Evolutionary conservation across 2,797 vertebrate genomes (phyloP), one percentile per base, ranked within the genome.

Genomic region (Synanceia verrucosa): DNA sequence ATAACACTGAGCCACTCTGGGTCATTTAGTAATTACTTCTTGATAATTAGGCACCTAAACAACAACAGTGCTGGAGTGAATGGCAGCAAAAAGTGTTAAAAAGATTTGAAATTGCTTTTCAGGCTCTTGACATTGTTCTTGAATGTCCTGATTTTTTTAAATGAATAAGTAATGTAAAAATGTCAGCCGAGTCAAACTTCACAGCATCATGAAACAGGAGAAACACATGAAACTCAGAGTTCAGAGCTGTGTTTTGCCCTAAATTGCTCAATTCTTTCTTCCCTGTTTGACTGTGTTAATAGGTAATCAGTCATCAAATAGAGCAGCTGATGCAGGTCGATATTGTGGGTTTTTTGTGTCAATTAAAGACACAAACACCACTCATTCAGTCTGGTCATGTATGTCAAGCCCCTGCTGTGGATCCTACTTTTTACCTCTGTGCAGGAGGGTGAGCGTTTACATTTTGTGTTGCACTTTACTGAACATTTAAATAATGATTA

Each of bases 291-390:
- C 58, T 79, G 55, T 73, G 90, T 94, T 93, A 93, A 90, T 93
- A 70, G 82, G 70, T 94, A 93, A 90, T 88, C 90, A 58, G 81
- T 90, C 44, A 50, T 88, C 91, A 94, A 93, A 94, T 90, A 93
- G 69, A 89, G 60, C 62, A 57, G 48, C 66, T 69, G 43, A 37
- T 47, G 39, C 37, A 59, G 62, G 64, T 82, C 36, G 0, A 51
- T 70, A 34, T 12, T 43, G 70, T 19, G 1, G 34, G n/a, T n/a
- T n/a, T 41, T 65, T 84, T 65, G 5, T 74, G 58, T 50, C 36
- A 31, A 61, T 41, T 21, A 31, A 0, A 60, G 23, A 53, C 56
- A 70, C 50, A 56, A 21, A 77, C 37, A 10, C 23, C 33, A 19
- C 44, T 4, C 6, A 53, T 23, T 10, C 34, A 19, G 8, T 24